phyloP scores from a whole-genome alignment of 1,140 invertebrate genomes.

The Tribolium madens region DNA sequence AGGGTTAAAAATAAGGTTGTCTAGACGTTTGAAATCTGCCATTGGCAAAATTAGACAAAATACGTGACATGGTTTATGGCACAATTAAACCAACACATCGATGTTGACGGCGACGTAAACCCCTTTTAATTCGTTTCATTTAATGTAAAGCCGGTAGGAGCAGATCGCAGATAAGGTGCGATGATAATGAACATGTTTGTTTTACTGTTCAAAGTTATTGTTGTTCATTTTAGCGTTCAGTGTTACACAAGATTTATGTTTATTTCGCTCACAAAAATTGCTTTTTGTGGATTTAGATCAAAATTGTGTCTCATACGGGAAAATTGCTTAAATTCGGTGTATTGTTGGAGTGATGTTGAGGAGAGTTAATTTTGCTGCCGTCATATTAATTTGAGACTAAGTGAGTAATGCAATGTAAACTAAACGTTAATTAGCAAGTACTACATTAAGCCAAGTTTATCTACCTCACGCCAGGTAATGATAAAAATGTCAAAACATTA shows the following conservation, averaged over 20 bases:
- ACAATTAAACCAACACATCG: conserved; percentile 24
- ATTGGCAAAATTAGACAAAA: conserved; percentile 12
- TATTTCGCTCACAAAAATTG: background rate
- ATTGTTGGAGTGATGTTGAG: background rate
- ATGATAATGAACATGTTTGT: conserved; percentile 31
- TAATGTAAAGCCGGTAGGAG: conserved; percentile 25
- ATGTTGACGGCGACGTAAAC: conserved; percentile 26
- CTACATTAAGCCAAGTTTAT: background rate
- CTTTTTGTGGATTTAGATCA: no score
- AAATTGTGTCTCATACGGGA: background rate
- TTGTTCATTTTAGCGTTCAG: conserved; percentile 1
- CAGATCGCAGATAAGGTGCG: conserved; percentile 18
- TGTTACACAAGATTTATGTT: background rate
- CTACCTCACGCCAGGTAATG: background rate
- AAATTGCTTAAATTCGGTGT: background rate
- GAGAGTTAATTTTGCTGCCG: conserved; percentile 30
- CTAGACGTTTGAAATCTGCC: conserved; percentile 6
- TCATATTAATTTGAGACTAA: conserved; percentile 20
- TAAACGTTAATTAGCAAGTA: conserved; percentile 19
- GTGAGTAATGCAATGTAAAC: conserved; percentile 23
- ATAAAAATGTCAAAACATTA: background rate
- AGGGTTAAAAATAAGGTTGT: conserved; percentile 34
- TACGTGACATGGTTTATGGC: conserved; percentile 22
- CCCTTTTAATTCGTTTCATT: conserved; percentile 33
- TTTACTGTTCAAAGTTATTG: background rate